Conservation (phyloP, 2,888 invertebrate genomes). For the Sisyra nigra region DNA sequence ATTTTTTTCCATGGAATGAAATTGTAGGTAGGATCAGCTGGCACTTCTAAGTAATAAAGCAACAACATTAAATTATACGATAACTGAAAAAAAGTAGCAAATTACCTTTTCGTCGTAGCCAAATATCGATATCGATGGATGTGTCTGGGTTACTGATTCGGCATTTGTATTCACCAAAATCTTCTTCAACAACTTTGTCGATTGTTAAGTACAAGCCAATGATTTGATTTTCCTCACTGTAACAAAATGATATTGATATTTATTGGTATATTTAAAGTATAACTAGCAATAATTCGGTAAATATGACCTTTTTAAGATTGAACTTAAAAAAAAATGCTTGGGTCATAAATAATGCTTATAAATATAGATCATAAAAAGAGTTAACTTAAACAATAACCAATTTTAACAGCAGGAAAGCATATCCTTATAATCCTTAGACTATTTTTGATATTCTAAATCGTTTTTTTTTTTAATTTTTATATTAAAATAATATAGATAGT, state of each 20-base stretch:
- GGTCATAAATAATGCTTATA: too few relatives aligned
- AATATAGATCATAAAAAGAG: too few relatives aligned
- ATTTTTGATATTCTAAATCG: too few relatives aligned
- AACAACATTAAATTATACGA: background rate
- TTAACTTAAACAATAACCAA: too few relatives aligned
- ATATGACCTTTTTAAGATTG: too few relatives aligned
- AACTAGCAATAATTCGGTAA: too few relatives aligned
- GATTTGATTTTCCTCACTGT: slow-evolving; percentile 52
- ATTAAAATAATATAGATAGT: too few relatives aligned
- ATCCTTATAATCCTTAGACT: too few relatives aligned
- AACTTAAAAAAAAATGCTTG: too few relatives aligned
- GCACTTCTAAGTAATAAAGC: slow-evolving; percentile 16
- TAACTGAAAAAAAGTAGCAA: slow-evolving; percentile 11
- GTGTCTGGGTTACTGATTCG: slow-evolving; percentile 47
- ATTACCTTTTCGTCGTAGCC: slow-evolving; percentile 37
- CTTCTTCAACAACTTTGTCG: slow-evolving; percentile 37
- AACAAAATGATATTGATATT: slow-evolving; percentile 12
- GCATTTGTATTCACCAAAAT: slow-evolving; percentile 58
- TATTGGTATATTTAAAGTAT: too few relatives aligned
- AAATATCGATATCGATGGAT: slow-evolving; percentile 32
- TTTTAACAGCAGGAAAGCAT: too few relatives aligned
- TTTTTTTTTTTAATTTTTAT: too few relatives aligned
- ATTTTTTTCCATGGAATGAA: slow-evolving; percentile 41
- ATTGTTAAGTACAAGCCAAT: slow-evolving; percentile 54
- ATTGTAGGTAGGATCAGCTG: slow-evolving; percentile 20